Evolutionary conservation across 1,140 invertebrate species (phyloP).

Genomic region (Argopecten irradians): DNA sequence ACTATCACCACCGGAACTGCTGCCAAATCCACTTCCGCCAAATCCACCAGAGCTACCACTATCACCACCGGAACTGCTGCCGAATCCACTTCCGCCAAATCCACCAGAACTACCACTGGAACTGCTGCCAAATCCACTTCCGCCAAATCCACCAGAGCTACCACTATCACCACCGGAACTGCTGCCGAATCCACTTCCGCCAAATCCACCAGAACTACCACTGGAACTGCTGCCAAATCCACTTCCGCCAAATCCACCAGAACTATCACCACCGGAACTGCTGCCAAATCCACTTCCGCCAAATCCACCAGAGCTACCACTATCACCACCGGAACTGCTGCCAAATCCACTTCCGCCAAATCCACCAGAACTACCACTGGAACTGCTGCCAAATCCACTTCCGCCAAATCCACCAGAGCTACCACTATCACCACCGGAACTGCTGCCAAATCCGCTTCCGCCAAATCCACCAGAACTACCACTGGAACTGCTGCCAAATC

Average conservation of each 20-base stretch:
- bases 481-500: not conserved
- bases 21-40: conserved; percentile 27
- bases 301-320: not conserved
- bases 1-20: not conserved
- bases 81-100: conserved; percentile 29
- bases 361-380: conserved; percentile 7
- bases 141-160: not conserved
- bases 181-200: not conserved
- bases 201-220: not conserved
- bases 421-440: not conserved
- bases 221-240: not conserved
- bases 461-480: conserved; percentile 23
- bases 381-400: not conserved
- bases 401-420: not conserved
- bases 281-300: not conserved
- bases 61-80: not conserved
- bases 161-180: not conserved
- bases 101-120: not conserved
- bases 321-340: not conserved
- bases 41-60: conserved; percentile 3
- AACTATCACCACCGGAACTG: not conserved
- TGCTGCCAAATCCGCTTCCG: not conserved
- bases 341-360: conserved; percentile 40
- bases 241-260: not conserved
- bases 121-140: no score